Evolutionary conservation across 2,113 vertebrate genomes (phyloP).

Genomic region (Chloropsis cyanopogon): DNA sequence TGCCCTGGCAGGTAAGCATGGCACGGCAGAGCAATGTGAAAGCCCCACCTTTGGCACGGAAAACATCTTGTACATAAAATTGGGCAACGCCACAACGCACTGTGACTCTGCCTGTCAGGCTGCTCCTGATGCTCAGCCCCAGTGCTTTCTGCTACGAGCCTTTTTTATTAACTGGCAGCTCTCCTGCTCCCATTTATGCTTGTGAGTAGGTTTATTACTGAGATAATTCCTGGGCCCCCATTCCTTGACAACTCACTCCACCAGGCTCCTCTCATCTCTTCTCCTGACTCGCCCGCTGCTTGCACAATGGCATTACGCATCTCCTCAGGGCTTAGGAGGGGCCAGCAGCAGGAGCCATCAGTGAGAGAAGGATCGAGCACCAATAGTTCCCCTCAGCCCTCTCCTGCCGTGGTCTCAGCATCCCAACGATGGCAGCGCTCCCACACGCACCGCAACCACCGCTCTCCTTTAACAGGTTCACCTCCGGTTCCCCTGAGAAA

Average conservation of each 20-base stretch:
- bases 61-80: not conserved
- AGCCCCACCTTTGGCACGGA: not conserved
- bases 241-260: not conserved
- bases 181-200: not conserved
- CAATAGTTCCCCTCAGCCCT: accelerated
- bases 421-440: accelerated
- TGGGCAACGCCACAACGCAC: not conserved
- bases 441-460: not conserved
- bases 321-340: not conserved
- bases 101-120: not conserved
- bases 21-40: not conserved
- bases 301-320: not conserved
- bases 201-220: not conserved
- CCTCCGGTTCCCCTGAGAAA: not conserved
- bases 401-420: accelerated
- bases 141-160: not conserved
- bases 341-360: not conserved
- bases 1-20: not conserved
- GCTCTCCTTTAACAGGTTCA: not conserved
- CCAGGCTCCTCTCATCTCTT: not conserved
- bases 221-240: not conserved
- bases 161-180: not conserved
- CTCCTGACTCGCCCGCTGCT: not conserved
- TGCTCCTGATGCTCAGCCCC: not conserved
- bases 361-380: not conserved